These are phyloP conservation scores for Montipora foliosa DNA, from an alignment of 64 coral and sea anemone genomes.

Conservation along the genomic window DNA sequence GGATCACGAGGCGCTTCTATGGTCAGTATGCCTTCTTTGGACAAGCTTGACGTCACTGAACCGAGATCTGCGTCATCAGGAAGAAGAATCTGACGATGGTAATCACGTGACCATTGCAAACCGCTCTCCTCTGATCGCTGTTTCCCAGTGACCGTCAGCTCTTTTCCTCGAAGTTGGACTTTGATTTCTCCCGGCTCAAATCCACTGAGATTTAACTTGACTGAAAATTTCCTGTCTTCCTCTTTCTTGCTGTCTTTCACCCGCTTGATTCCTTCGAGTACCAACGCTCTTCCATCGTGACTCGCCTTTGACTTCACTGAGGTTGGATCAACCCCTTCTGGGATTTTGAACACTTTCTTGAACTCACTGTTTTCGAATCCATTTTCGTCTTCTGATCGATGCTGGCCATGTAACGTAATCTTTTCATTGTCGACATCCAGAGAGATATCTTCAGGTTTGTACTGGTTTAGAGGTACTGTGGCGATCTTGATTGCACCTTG, in stretches of 20 bases:
- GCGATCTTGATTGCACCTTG: constrained; percentile 22
- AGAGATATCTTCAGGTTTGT: constrained; percentile 52
- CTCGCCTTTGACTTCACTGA: constrained; percentile 60
- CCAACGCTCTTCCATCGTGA: constrained; percentile 57
- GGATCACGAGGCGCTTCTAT: constrained; percentile 63
- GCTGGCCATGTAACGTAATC: constrained; percentile 66
- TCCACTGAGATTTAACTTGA: constrained; percentile 79
- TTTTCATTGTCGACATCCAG: constrained; percentile 36
- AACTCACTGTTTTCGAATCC: constrained; percentile 77
- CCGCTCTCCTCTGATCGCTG: no score
- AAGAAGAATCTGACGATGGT: constrained; percentile 79
- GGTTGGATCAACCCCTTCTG: constrained; percentile 76
- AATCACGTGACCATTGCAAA: no score
- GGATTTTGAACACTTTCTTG: constrained; percentile 67
- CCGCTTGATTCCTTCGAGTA: constrained; percentile 50
- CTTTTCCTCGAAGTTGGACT: no score
- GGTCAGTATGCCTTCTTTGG: constrained; percentile 74
- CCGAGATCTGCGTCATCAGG: constrained; percentile 85
- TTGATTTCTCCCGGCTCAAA: constrained; percentile 81
- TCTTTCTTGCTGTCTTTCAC: constrained; percentile 27
- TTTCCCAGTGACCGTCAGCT: no score
- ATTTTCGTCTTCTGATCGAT: constrained; percentile 59
- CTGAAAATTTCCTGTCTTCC: constrained; percentile 78
- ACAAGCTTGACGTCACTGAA: constrained; percentile 71
- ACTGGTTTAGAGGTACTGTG: constrained; percentile 8